A percentile compares a stretch with the other conserved stretches of the same genome.
These are phyloP conservation scores for Egretta garzetta DNA, from an alignment of 2,113 vertebrate genomes.

Conservation along the genomic window DNA sequence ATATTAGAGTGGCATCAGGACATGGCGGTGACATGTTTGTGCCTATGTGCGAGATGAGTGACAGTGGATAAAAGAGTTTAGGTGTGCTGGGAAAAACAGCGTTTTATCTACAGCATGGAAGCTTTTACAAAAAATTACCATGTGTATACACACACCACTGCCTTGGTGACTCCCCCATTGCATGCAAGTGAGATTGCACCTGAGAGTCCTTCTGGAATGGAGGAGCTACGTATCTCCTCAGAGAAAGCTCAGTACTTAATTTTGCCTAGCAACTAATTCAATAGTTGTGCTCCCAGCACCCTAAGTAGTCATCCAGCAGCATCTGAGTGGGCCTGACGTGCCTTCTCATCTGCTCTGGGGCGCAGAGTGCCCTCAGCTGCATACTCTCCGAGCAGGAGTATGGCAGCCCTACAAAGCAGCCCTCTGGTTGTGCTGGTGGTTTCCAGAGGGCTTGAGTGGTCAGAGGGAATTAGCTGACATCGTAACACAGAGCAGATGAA, in stretches of 20 bases:
- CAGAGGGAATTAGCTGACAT: not conserved
- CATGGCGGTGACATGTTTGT: rapidly evolving
- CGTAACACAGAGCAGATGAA: rapidly evolving
- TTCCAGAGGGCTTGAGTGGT: not conserved
- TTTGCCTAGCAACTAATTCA: not conserved
- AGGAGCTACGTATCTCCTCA: not conserved
- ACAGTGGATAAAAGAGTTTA: not conserved
- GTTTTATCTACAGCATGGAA: not conserved
- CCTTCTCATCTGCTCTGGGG: not conserved
- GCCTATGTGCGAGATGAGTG: not conserved
- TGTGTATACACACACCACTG: not conserved
- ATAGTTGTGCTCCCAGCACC: not conserved
- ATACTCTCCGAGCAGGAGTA: rapidly evolving
- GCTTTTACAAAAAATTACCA: not conserved
- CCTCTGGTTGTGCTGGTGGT: not conserved
- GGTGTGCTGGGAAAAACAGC: not conserved
- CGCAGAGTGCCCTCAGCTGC: rapidly evolving
- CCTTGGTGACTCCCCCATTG: not conserved
- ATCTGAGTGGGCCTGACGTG: not conserved
- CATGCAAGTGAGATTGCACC: not conserved
- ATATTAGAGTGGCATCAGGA: not conserved
- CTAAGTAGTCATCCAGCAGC: not conserved
- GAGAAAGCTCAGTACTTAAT: not conserved
- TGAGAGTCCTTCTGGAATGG: not conserved
- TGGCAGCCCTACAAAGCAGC: not conserved